Conservation (phyloP, 2,888 invertebrate species). For the Acanthosepion esculentum region DNA sequence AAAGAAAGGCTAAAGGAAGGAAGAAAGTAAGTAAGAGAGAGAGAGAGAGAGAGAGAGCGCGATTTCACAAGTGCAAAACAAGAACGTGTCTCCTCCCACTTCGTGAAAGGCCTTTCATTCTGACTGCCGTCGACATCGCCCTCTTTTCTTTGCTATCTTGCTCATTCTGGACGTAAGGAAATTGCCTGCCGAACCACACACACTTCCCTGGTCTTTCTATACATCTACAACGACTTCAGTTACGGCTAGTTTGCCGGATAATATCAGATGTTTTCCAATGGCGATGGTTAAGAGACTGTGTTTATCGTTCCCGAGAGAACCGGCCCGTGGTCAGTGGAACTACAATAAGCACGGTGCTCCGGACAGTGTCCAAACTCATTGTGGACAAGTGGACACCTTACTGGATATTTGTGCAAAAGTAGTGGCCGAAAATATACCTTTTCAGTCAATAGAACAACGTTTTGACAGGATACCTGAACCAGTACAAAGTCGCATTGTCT, state of each 20-base stretch:
- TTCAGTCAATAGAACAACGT: constrained; percentile 89
- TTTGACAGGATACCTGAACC: constrained; percentile 91
- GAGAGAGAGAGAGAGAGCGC: neutral
- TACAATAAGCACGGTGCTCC: constrained; percentile 17
- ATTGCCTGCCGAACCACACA: neutral
- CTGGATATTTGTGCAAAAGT: constrained; percentile 88
- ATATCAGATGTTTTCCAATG: constrained; percentile 71
- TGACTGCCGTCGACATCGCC: neutral
- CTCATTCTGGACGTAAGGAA: neutral
- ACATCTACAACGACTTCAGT: constrained; percentile 63
- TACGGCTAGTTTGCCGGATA: constrained; percentile 56
- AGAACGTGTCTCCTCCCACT: neutral
- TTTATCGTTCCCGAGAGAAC: constrained; percentile 73
- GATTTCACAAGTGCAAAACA: too few relatives aligned
- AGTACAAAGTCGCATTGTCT: constrained; percentile 89
- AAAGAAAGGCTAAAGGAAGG: neutral
- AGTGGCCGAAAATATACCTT: constrained; percentile 88
- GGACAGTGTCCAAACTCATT: neutral
- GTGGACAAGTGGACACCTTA: constrained; percentile 79
- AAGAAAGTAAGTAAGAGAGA: neutral
- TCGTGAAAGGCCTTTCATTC: neutral
- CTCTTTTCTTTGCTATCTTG: neutral
- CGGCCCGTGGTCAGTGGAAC: constrained; percentile 37
- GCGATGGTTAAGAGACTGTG: constrained; percentile 71
- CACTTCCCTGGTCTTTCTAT: constrained; percentile 48